Conservation (phyloP, 2,113 vertebrate genomes). For the Odocoileus virginianus region DNA sequence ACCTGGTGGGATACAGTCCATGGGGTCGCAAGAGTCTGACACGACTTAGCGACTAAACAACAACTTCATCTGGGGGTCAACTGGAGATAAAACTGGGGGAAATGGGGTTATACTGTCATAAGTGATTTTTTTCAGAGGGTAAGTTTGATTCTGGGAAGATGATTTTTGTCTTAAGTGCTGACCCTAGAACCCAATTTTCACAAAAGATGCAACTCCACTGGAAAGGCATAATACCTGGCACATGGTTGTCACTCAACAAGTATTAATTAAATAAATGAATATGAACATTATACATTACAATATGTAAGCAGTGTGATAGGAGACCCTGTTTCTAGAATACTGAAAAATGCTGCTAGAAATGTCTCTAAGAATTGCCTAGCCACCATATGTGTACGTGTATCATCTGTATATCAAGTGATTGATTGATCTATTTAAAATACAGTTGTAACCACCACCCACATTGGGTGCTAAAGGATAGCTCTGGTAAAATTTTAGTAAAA, state of each 20-base stretch:
- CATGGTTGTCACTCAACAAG: not conserved
- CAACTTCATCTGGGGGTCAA: not conserved
- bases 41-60: not conserved
- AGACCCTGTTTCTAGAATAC: not conserved
- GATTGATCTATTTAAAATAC: not conserved
- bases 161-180: not conserved
- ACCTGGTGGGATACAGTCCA: not conserved
- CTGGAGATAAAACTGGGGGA: not conserved
- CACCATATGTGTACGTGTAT: not conserved
- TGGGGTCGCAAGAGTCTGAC: not conserved
- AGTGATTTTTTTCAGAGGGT: not conserved
- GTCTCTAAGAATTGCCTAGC: not conserved
- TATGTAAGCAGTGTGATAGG: not conserved
- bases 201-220: not conserved
- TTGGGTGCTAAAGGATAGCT: not conserved
- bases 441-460: not conserved
- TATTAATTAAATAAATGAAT: conserved; percentile 10
- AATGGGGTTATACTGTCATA: not conserved
- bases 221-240: not conserved
- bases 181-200: not conserved
- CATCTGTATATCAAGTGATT: not conserved
- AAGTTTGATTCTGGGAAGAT: not conserved
- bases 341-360: not conserved
- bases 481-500: not conserved
- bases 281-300: not conserved